Base-by-base conservation (phyloP, 2,888 invertebrate species). In the Pherbina coryleti region DNA sequence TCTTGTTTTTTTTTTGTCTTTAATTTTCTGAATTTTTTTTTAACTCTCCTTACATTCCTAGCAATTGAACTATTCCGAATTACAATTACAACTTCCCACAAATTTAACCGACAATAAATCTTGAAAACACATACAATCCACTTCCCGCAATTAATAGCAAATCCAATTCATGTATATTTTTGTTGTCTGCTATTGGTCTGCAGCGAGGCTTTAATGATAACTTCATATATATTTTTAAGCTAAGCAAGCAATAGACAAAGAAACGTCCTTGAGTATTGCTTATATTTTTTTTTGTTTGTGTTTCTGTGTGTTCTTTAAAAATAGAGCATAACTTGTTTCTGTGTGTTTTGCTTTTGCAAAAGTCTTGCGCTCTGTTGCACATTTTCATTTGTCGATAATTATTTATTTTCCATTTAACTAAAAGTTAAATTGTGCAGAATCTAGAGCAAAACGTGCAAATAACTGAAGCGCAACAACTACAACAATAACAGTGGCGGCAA, bases 361-460 rank as follows among this genome's bases (percentile, higher is more conserved):
- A 71, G 28, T 31, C 34, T 57, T 72, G 72, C 69, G 69, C 49
- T 69, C 51, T n/a, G 69, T 34, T 69, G 69, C 69, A 53, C 14
- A 69, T 53, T 69, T 69, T 69, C 49, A 51, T 51, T 17, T 69
- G 25, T 11, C 25, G 28, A 51, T 49, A 69, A 69, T 69, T 22
- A 55, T 72, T 55, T 57, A 55, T 55, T 44, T 28, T 60, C 60
- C 57, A 72, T 72, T 72, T 22, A 60, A 25, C 57, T 37, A 22
- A 34, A 57, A 60, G 25, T 60, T 34, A 60, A 60, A 37, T 72
- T 60, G 22, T 67, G 53, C 67, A 75, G 55, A 75, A 75, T 75
- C 66, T 75, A 55, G 75, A 67, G 66, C 67, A 67, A 75, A 75
- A 75, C 75, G 75, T 75, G 75, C 75, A 62, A 57, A 34, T 34